phyloP scores from a whole-genome alignment of 2,113 vertebrate species.

The Odobenus rosmarus region DNA sequence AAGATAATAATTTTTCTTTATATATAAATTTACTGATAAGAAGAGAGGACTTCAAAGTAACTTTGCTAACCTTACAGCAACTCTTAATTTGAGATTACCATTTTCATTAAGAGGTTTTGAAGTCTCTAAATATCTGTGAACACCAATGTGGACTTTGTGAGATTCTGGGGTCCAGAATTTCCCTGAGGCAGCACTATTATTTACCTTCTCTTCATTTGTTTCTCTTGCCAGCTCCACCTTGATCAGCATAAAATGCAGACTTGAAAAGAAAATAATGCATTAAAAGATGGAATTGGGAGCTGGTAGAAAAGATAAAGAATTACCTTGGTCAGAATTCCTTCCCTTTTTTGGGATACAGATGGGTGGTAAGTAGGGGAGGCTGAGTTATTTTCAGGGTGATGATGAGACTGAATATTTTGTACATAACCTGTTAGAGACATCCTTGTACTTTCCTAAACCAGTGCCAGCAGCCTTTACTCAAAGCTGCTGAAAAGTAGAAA shows the following conservation, averaged over 20 bases:
- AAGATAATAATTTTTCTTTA: slow-evolving; percentile 20
- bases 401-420: background rate
- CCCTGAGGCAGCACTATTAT: background rate
- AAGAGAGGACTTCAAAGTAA: slow-evolving; percentile 32
- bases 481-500: background rate
- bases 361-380: background rate
- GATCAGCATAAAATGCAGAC: background rate
- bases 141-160: background rate
- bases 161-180: background rate
- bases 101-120: background rate
- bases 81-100: background rate
- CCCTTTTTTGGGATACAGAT: background rate
- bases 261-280: background rate
- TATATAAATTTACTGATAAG: background rate
- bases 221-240: background rate
- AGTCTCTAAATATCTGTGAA: background rate
- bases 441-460: background rate
- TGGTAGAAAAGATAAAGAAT: background rate
- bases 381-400: background rate
- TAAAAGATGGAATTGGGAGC: background rate
- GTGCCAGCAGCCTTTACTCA: background rate
- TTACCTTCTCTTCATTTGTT: background rate
- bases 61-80: background rate
- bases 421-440: background rate
- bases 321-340: background rate